Evolutionary conservation across 1,140 invertebrate species (phyloP).

Genomic region (Sycophila sp.): DNA sequence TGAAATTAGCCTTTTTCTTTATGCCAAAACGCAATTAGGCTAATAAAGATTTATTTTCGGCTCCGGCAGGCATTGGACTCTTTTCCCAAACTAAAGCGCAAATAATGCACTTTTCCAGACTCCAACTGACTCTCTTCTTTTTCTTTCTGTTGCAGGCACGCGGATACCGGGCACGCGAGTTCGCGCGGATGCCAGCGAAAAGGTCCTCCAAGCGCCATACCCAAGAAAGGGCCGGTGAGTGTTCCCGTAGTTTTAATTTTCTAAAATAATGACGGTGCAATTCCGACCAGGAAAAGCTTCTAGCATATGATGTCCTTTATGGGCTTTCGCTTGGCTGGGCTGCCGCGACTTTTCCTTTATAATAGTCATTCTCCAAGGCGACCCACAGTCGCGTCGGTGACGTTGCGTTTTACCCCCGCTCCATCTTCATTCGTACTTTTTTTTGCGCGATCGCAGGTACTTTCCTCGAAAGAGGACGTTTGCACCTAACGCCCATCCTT

Average conservation of each 20-base stretch:
- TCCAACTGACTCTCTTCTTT: too few species aligned
- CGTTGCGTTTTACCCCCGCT: background rate
- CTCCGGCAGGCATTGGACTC: too few species aligned
- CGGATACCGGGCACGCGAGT: background rate
- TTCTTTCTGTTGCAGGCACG: background rate
- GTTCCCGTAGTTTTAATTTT: constrained; percentile 2
- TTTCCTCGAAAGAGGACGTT: background rate
- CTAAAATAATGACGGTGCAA: background rate
- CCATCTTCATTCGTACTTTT: background rate
- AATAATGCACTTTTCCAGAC: too few species aligned
- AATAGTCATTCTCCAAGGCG: background rate
- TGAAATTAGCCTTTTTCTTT: too few species aligned
- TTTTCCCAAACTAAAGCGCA: too few species aligned
- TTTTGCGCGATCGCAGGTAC: background rate
- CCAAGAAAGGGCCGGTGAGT: background rate
- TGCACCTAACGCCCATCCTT: too few species aligned
- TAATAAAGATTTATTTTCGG: too few species aligned
- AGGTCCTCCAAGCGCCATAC: background rate
- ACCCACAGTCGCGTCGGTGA: background rate
- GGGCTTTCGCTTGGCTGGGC: background rate
- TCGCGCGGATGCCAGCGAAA: background rate
- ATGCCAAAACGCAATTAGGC: too few species aligned
- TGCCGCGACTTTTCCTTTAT: background rate
- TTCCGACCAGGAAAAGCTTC: background rate
- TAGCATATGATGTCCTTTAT: background rate